These are phyloP conservation scores for Lasaia peninsularis DNA, from an alignment of 1,140 invertebrate species.

Conservation along the genomic window DNA sequence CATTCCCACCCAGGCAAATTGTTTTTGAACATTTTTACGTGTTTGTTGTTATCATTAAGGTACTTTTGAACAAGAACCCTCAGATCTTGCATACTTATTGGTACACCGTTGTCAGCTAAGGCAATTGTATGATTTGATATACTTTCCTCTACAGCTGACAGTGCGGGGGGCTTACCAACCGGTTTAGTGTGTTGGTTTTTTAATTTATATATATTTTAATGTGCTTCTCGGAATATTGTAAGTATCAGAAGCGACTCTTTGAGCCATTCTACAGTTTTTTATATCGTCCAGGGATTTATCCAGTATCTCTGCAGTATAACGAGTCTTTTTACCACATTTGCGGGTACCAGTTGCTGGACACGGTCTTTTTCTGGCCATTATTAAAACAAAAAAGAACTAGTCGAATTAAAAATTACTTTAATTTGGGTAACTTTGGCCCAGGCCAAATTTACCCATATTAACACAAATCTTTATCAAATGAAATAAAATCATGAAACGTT, in stretches of 20 bases:
- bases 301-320: constrained; percentile 17
- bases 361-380: neutral
- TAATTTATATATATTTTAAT: neutral
- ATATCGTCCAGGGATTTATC: constrained; percentile 18
- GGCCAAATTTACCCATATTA: no score
- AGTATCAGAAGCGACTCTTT: constrained; percentile 3
- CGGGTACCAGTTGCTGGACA: constrained; percentile 14
- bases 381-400: neutral
- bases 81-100: constrained; percentile 1
- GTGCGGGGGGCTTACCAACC: neutral
- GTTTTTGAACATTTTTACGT: constrained; percentile 1
- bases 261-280: constrained; percentile 14
- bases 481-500: no score
- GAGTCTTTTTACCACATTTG: constrained; percentile 18
- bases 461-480: no score
- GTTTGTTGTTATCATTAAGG: neutral
- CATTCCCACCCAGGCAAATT: constrained; percentile 3
- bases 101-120: neutral
- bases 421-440: neutral
- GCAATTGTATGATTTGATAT: neutral
- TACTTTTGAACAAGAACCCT: neutral
- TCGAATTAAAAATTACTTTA: neutral
- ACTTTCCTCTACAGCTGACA: neutral
- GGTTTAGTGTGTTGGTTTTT: neutral
- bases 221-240: constrained; percentile 19